Conservation (phyloP, 2,888 invertebrate species). For the Drosophila neotestacea region DNA sequence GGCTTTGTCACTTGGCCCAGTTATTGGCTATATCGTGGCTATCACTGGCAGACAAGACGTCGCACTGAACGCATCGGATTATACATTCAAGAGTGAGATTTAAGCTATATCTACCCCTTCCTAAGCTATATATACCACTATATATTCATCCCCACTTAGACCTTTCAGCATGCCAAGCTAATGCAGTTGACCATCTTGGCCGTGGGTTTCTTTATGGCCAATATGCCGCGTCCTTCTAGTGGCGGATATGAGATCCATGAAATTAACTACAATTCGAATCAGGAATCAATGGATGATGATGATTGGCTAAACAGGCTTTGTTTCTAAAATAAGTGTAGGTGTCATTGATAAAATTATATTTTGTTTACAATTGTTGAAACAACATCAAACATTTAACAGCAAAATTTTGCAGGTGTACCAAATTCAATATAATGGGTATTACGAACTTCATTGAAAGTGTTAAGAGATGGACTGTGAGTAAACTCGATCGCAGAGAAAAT, state of each 20-base stretch:
- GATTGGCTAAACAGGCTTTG: constrained; percentile 34
- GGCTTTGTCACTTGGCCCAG: constrained; percentile 72
- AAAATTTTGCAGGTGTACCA: constrained; percentile 14
- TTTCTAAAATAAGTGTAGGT: neutral
- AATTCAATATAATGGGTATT: constrained; percentile 55
- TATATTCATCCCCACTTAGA: constrained; percentile 42
- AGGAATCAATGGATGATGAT: neutral
- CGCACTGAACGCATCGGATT: constrained; percentile 42
- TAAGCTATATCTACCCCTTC: neutral
- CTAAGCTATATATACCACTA: neutral
- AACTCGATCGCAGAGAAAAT: neutral
- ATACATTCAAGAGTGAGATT: constrained; percentile 69
- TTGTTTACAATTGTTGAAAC: neutral
- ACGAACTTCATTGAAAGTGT: constrained; percentile 16
- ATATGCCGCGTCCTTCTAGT: neutral
- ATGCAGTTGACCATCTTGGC: constrained; percentile 71
- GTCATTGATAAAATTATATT: neutral
- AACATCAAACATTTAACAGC: constrained; percentile 15
- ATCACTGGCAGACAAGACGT: constrained; percentile 62
- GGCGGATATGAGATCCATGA: constrained; percentile 30
- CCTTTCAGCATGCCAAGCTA: constrained; percentile 74
- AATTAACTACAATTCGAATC: constrained; percentile 19
- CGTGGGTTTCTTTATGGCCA: constrained; percentile 58
- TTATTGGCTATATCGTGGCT: constrained; percentile 71
- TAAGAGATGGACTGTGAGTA: constrained; percentile 37